Conservation (phyloP, 1,140 invertebrate genomes). For the Camponotus floridanus region DNA sequence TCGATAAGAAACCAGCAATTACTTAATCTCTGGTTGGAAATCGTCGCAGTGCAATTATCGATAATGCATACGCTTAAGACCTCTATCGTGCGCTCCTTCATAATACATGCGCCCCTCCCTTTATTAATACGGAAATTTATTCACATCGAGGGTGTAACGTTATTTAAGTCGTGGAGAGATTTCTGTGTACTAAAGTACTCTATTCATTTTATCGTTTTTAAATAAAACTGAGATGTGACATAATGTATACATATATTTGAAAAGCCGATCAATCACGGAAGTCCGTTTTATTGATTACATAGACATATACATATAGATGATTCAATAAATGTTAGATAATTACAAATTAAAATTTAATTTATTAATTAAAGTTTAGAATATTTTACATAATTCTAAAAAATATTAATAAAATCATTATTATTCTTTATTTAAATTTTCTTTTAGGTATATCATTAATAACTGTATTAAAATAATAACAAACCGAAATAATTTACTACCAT, state of each 20-base stretch:
- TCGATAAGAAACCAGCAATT: slow-evolving; percentile 80
- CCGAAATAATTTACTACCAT: neutral
- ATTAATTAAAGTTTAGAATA: neutral
- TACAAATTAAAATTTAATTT: neutral
- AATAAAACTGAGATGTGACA: neutral
- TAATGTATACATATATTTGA: neutral
- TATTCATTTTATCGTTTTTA: neutral
- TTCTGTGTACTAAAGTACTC: neutral
- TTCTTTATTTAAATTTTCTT: neutral
- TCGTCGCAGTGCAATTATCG: slow-evolving; percentile 78
- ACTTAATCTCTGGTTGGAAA: slow-evolving; percentile 78
- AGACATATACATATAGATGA: neutral
- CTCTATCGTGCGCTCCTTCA: slow-evolving; percentile 19
- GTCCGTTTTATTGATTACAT: neutral
- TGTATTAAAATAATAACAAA: too few species aligned
- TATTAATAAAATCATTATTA: neutral
- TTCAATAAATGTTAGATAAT: slow-evolving; percentile 5
- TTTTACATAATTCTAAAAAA: neutral
- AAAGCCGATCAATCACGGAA: neutral
- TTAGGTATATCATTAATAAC: too few species aligned
- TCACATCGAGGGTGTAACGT: slow-evolving; percentile 23
- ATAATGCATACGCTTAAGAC: slow-evolving; percentile 76
- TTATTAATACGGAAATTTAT: slow-evolving; percentile 61
- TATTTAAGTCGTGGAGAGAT: slow-evolving; percentile 29
- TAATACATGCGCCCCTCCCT: slow-evolving; percentile 14